A percentile compares a stretch with the other conserved stretches of the same genome.
These are phyloP conservation scores for Choloepus hoffmanni DNA, from an alignment of 2,113 vertebrate species.

Conservation along the genomic window DNA sequence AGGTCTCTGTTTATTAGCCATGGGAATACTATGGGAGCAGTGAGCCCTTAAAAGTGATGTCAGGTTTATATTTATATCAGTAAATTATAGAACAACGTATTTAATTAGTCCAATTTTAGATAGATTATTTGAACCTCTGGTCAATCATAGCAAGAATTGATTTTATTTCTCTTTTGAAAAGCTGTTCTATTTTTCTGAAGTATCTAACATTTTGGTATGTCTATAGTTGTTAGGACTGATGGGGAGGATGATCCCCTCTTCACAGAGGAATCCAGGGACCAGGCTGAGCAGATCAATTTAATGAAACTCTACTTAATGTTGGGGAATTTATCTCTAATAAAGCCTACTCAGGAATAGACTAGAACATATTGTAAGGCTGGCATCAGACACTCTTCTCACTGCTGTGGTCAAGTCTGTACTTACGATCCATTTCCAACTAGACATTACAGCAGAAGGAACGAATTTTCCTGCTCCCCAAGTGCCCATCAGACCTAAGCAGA, in stretches of 20 bases:
- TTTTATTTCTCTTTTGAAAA: constrained; percentile 62
- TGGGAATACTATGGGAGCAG: neutral
- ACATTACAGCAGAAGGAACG: neutral
- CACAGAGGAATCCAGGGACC: neutral
- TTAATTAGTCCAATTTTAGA: neutral
- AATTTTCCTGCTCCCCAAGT: neutral
- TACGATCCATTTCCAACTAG: neutral
- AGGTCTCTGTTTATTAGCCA: neutral
- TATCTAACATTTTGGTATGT: neutral
- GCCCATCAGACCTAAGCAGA: neutral
- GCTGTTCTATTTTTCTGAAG: constrained; percentile 25
- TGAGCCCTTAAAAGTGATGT: neutral
- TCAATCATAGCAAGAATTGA: constrained; percentile 4
- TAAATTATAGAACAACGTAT: neutral
- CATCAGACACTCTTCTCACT: neutral
- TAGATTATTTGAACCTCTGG: neutral
- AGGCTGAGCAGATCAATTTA: neutral
- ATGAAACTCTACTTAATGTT: neutral
- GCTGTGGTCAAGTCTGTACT: neutral
- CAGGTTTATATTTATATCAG: neutral
- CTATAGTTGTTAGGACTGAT: neutral
- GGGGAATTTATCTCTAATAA: neutral
- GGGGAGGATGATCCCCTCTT: neutral
- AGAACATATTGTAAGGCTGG: neutral
- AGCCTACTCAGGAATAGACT: neutral